A percentile compares a stretch with the other conserved stretches of the same genome.
Evolutionary conservation across 1,140 invertebrate species (phyloP).

Genomic region (Drosophila nigromelanica): DNA sequence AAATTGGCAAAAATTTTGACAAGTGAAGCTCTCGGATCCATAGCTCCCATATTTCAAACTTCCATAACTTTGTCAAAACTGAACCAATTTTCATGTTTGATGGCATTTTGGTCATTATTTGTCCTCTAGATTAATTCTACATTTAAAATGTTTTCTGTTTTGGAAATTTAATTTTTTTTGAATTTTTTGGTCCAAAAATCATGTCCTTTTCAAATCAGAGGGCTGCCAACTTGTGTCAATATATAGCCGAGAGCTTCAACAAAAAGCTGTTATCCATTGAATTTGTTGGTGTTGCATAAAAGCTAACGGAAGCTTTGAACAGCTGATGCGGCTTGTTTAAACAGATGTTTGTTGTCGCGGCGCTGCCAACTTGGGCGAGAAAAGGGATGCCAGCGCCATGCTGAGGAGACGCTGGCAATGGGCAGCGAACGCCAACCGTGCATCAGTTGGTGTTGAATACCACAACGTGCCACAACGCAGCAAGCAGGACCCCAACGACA

Average conservation of each 20-base stretch:
- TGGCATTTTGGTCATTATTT: no score
- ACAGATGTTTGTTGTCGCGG: constrained; percentile 23
- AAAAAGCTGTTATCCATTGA: constrained; percentile 2
- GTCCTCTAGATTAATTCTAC: no score
- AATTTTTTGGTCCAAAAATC: no score
- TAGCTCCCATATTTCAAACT: no score
- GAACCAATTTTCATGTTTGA: no score
- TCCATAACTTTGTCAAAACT: no score
- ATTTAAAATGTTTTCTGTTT: no score
- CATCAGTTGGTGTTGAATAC: constrained; percentile 77
- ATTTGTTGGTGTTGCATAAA: constrained; percentile 17
- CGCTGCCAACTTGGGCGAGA: constrained; percentile 31
- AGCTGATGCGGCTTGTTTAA: constrained; percentile 11
- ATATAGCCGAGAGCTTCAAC: background rate
- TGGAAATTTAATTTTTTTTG: no score
- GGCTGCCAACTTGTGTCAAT: constrained; percentile 1
- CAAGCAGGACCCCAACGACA: constrained; percentile 13
- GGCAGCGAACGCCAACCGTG: constrained; percentile 12
- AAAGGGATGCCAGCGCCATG: constrained; percentile 24
- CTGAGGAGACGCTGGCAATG: constrained; percentile 17
- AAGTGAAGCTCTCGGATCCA: no score
- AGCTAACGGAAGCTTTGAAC: constrained; percentile 37
- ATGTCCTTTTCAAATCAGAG: background rate
- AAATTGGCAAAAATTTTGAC: no score
- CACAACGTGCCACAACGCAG: constrained; percentile 69